These are phyloP conservation scores for Chionoecetes opilio DNA, from an alignment of 1,140 invertebrate species.

Conservation along the genomic window DNA sequence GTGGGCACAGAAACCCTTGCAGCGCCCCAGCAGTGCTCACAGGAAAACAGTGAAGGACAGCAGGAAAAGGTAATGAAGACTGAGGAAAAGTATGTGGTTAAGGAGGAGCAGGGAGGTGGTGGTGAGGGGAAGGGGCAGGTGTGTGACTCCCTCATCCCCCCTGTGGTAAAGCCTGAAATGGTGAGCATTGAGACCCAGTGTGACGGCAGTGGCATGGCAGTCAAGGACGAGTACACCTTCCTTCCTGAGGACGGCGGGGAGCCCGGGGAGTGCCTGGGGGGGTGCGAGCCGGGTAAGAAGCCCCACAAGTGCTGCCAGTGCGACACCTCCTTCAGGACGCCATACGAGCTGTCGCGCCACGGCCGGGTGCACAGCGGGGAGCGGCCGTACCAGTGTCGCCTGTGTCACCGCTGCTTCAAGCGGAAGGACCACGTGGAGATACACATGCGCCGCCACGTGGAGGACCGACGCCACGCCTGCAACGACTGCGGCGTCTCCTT, in stretches of 20 bases:
- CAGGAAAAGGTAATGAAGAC: background rate
- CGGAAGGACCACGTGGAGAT: constrained; percentile 41
- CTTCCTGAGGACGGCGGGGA: background rate
- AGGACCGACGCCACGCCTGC: constrained; percentile 33
- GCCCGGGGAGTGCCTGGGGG: background rate
- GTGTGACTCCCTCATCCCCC: background rate
- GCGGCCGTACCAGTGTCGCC: constrained; percentile 73
- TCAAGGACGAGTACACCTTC: background rate
- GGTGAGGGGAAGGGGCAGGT: background rate
- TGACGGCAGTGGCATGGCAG: background rate
- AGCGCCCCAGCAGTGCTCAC: background rate
- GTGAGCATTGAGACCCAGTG: background rate
- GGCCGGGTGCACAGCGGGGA: constrained; percentile 82
- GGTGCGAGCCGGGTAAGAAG: constrained; percentile 1
- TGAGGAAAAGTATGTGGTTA: background rate
- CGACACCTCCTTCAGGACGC: constrained; percentile 84
- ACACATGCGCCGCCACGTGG: constrained; percentile 15
- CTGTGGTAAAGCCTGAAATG: background rate
- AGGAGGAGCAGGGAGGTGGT: background rate
- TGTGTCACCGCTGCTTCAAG: constrained; percentile 82
- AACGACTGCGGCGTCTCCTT: constrained; percentile 30
- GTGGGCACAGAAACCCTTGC: background rate
- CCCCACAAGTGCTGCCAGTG: constrained; percentile 86
- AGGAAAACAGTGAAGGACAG: background rate
- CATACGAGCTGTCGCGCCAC: constrained; percentile 81